Percentiles rank a stretch among this genome's conserved stretches.
Conservation (phyloP, 2,113 vertebrate genomes). For the Zosterops pallidus region DNA sequence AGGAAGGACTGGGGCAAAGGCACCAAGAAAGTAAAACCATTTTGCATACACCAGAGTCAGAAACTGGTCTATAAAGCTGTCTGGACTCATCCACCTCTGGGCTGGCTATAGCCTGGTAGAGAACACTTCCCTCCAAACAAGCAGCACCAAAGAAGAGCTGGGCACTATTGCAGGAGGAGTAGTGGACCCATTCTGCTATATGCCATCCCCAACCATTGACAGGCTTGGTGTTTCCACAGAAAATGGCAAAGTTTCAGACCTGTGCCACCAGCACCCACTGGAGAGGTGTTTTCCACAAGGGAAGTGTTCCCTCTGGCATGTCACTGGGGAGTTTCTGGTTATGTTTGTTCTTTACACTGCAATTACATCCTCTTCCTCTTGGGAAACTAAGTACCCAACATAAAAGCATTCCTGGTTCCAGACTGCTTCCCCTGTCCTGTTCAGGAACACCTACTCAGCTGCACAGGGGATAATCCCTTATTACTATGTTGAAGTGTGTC, state of each 20-base stretch:
- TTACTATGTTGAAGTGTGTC: not conserved
- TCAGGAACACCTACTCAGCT: not conserved
- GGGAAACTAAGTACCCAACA: not conserved
- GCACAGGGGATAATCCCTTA: not conserved
- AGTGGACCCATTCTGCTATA: not conserved
- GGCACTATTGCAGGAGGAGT: not conserved
- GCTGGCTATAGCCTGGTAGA: not conserved
- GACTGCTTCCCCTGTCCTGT: not conserved
- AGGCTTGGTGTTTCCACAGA: not conserved
- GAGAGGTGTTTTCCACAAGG: not conserved
- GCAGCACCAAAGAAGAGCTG: not conserved
- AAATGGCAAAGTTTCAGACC: not conserved
- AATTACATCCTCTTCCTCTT: not conserved
- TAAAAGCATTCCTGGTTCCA: not conserved
- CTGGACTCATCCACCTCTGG: not conserved
- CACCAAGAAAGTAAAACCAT: conserved; percentile 47
- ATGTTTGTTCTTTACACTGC: not conserved
- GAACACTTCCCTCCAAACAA: not conserved
- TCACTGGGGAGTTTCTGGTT: not conserved
- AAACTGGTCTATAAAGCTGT: not conserved
- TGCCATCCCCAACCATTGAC: not conserved
- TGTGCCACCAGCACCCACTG: not conserved
- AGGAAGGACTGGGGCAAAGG: not conserved
- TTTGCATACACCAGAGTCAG: not conserved
- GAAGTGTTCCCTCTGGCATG: not conserved